Evolutionary conservation across 2,797 vertebrate genomes (phyloP).

Genomic region (Sparus aurata): DNA sequence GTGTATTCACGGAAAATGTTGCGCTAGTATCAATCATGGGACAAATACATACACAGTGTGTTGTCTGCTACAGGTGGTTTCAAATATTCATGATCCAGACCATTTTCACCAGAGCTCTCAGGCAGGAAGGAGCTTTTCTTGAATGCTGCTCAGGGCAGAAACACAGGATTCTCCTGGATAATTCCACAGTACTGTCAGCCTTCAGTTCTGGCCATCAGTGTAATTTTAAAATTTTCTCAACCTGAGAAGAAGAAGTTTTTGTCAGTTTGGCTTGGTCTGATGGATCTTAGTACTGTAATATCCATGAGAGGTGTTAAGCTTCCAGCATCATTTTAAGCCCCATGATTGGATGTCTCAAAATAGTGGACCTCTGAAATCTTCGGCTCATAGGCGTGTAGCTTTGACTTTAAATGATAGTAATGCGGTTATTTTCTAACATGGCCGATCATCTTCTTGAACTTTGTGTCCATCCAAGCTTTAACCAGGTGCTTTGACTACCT

Average conservation of each 20-base stretch:
- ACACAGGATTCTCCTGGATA: background rate
- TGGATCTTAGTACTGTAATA: conserved; percentile 1
- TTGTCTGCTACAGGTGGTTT: background rate
- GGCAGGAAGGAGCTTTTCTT: background rate
- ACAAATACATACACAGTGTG: background rate
- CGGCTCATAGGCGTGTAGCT: background rate
- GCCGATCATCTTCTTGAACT: background rate
- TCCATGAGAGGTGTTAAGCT: too few species aligned
- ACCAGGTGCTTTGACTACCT: background rate
- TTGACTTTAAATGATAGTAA: background rate
- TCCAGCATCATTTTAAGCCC: background rate
- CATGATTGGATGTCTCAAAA: background rate
- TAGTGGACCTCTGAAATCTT: background rate
- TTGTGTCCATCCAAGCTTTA: background rate
- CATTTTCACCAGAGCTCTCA: background rate
- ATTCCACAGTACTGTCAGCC: background rate
- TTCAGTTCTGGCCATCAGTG: background rate
- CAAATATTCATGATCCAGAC: background rate
- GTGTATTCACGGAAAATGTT: background rate
- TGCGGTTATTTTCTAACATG: background rate
- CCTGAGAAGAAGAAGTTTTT: background rate
- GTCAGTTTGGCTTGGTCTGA: background rate
- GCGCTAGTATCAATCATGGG: background rate
- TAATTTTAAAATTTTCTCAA: background rate
- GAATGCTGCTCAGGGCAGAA: too few species aligned